Evolutionary conservation across 2,888 invertebrate species (phyloP).

Genomic region (Brenthis daphne): DNA sequence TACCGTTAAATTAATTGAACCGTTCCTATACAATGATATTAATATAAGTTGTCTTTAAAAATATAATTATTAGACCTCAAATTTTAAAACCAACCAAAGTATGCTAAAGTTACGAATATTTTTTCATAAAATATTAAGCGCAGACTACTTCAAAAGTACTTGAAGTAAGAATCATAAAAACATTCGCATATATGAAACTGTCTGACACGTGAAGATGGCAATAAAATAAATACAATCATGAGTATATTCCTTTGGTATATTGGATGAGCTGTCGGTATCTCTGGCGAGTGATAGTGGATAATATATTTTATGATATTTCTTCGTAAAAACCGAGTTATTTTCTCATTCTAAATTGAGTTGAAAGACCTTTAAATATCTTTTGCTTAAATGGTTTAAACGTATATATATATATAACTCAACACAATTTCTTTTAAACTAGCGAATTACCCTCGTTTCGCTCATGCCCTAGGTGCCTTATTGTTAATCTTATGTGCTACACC

Average conservation of each 20-base stretch:
- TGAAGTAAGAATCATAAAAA: neutral
- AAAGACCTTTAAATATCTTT: neutral
- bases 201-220: slow-evolving; percentile 28
- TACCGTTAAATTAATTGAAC: no score
- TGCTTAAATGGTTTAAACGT: neutral
- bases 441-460: no score
- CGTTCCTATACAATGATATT: no score
- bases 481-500: no score
- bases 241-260: slow-evolving; percentile 28
- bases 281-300: slow-evolving; percentile 2
- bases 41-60: no score
- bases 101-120: neutral
- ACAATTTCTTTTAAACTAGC: no score
- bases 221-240: slow-evolving; percentile 35
- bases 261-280: slow-evolving; percentile 27
- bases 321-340: neutral
- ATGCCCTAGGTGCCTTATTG: no score
- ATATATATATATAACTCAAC: neutral
- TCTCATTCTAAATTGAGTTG: slow-evolving; percentile 1
- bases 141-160: neutral
- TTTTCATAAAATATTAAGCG: neutral
- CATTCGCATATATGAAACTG: slow-evolving; percentile 16
- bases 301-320: slow-evolving; percentile 1
- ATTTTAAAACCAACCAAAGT: no score
- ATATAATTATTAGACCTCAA: no score